A percentile compares a stretch with the other conserved stretches of the same genome.
phyloP scores from a whole-genome alignment of 2,113 vertebrate genomes.

The Cyanoliseus patagonus region DNA sequence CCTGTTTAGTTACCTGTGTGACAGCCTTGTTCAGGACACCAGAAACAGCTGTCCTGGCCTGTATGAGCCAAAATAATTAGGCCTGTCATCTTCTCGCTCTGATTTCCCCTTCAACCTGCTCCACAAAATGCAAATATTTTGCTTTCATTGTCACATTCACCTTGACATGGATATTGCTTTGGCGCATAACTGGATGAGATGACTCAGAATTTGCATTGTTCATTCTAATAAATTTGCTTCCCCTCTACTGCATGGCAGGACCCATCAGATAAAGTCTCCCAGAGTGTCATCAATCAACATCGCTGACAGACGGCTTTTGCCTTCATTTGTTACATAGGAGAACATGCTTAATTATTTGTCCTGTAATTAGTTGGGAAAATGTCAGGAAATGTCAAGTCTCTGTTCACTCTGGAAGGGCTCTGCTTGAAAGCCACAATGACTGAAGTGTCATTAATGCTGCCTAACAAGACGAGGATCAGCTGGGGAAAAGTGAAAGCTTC shows the following conservation, averaged over 20 bases:
- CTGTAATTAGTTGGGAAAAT: conserved; percentile 99
- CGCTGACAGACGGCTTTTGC: conserved; percentile 98
- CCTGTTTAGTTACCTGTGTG: conserved; percentile 99
- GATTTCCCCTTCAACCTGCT: conserved; percentile 98
- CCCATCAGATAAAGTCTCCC: conserved; percentile 99
- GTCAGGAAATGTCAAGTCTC: conserved; percentile 99
- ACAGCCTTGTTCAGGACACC: conserved; percentile 99
- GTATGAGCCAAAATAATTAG: conserved; percentile 99
- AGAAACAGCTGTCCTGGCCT: conserved; percentile 99
- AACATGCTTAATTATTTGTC: conserved; percentile 99
- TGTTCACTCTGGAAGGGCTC: conserved; percentile 94
- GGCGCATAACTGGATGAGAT: conserved; percentile 99
- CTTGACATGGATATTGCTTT: conserved; percentile 99
- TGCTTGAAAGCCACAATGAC: conserved; percentile 97
- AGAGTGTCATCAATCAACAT: conserved; percentile 99
- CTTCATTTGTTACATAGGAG: conserved; percentile 99
- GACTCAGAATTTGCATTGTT: conserved; percentile 99
- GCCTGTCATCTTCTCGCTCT: conserved; percentile 98
- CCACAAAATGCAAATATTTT: conserved; percentile 99
- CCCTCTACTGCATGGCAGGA: conserved; percentile 90
- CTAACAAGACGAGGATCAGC: conserved; percentile 98
- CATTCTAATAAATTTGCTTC: conserved; percentile 99
- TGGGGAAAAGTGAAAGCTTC: conserved; percentile 85
- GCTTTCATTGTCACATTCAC: conserved; percentile 99
- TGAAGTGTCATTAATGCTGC: conserved; percentile 99